A percentile compares a stretch with the other conserved stretches of the same genome.
Conservation (phyloP, 2,797 vertebrate genomes). For the Naso thynnoides region DNA sequence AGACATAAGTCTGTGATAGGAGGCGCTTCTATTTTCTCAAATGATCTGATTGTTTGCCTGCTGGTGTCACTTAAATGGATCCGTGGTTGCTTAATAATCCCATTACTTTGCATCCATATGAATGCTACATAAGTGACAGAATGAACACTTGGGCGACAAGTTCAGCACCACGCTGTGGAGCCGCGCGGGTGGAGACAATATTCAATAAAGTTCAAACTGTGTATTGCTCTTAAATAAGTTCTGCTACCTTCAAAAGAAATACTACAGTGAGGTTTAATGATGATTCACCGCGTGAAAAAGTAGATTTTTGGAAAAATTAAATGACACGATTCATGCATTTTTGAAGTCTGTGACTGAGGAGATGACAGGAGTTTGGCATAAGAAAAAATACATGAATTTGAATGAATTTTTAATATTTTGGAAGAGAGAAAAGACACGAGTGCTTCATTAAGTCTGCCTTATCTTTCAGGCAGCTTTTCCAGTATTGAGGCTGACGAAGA, state of each 20-base stretch:
- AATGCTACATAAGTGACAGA: conserved; percentile 28
- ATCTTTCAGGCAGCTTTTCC: conserved; percentile 36
- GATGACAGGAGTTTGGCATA: conserved; percentile 11
- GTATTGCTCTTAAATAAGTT: conserved; percentile 1
- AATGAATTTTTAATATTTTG: conserved; percentile 56
- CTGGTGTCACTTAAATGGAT: conserved; percentile 11
- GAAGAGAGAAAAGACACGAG: not conserved
- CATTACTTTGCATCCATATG: not conserved
- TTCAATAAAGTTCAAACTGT: conserved; percentile 12
- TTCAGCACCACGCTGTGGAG: conserved; percentile 24
- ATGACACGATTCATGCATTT: conserved; percentile 22
- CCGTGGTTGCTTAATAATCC: conserved; percentile 10
- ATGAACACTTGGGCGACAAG: conserved; percentile 34
- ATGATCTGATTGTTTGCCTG: not conserved
- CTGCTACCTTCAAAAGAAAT: not conserved
- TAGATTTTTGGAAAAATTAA: conserved; percentile 18
- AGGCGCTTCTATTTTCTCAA: conserved; percentile 1
- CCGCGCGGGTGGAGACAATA: not conserved
- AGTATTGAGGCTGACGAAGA: conserved; percentile 17
- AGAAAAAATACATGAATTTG: not conserved
- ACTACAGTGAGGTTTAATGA: conserved; percentile 16
- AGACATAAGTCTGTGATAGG: conserved; percentile 6
- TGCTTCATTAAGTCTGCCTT: conserved; percentile 42
- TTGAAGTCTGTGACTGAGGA: conserved; percentile 8
- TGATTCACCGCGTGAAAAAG: conserved; percentile 3